phyloP scores from a whole-genome alignment of 2,113 vertebrate species.

The Crotalus helleri region DNA sequence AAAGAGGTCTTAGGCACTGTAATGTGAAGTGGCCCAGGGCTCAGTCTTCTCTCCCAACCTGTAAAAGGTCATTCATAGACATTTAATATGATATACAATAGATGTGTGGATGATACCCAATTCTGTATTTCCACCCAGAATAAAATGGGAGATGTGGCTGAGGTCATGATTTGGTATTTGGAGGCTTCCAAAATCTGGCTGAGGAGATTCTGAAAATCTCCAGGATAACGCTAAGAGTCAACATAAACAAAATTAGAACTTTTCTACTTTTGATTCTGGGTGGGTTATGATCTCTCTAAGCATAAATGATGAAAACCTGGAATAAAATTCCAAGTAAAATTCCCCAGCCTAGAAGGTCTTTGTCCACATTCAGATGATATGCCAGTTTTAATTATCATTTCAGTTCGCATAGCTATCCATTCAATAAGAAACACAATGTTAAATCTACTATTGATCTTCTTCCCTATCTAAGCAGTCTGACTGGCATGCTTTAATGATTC shows the following conservation, averaged over 20 bases:
- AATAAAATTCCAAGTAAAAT: background rate
- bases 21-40: background rate
- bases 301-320: background rate
- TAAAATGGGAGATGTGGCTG: background rate
- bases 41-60: background rate
- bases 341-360: background rate
- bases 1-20: background rate
- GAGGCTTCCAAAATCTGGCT: background rate
- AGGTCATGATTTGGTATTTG: background rate
- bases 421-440: background rate
- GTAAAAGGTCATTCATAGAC: background rate
- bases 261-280: background rate
- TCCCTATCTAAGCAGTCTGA: background rate
- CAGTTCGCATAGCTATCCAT: background rate
- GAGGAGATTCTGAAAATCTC: background rate
- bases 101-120: background rate
- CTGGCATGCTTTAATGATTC: background rate
- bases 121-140: background rate
- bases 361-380: background rate
- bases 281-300: background rate
- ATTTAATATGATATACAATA: background rate
- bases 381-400: background rate
- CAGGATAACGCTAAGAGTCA: background rate
- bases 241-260: background rate
- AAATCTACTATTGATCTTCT: background rate